Base-by-base conservation (phyloP, 2,113 vertebrate species). In the Motacilla alba region DNA sequence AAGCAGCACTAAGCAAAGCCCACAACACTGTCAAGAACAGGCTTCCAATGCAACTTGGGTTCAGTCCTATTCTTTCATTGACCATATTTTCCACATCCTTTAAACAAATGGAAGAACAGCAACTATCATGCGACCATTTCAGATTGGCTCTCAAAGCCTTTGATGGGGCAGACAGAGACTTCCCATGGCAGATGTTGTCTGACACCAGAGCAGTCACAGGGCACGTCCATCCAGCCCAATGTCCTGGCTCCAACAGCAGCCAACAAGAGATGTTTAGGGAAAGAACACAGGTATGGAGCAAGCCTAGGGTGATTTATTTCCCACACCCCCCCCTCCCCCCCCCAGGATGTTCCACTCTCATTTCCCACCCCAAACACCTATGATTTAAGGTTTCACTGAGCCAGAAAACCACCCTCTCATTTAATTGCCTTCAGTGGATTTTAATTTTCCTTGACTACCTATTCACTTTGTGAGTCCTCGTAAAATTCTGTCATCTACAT, bases 401-500 rank as follows among this genome's bases (percentile, higher is more conserved):
- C 43, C 46, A 92, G 62, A 33, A 90, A 43, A 56, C 12, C 44
- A 62, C 52, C 12, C 18, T 9, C 37, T 6, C 35, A 37, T 76
- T 93, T 92, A 90, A 69, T 21, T 86, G 31, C 21, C 13, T 44
- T 80, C 15, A 24, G 41, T 50, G 46, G 37, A 56, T 85, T 88
- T 93, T 80, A 2, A 43, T 90, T 85, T 74, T 88, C 28, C 27
- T 74, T 83, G 30, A 46, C 75, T 69, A 73, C 35, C 41, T 91
- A 87, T 87, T 84, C 64, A 55, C 33, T 81, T 83, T 77, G 10
- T 60, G 37, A 92, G 30, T 56, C 14, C 24, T 47, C 0, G 0
- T 81, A 64, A 92, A 84, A 59, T 88, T 73, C 73, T 69, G 43
- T 66, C 67, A 94, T 75, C 41, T 74, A 37, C 63, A 69, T 68